Base-by-base conservation (phyloP, 2,888 invertebrate genomes). In the Tupiocoris notatus region DNA sequence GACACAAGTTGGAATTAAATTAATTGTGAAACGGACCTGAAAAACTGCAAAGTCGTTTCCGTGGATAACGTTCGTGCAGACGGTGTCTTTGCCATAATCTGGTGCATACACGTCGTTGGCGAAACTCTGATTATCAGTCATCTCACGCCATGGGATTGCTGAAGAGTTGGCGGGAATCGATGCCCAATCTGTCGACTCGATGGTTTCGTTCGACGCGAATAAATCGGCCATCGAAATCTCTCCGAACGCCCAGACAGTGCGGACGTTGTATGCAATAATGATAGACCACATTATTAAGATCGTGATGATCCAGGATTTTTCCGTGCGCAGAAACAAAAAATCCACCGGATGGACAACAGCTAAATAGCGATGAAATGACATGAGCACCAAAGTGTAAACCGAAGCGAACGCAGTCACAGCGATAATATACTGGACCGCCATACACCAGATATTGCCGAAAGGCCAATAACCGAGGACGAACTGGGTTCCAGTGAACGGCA, bases 271-370 rank as follows among this genome's bases (percentile, higher is more conserved):
- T 12, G 62, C 22, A 17, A 93, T 84, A 77, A 96, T 94, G 77
- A 94, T 86, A 70, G 90, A 87, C 96, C 96, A 96, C 67, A 91
- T 89, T 79, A 91, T 86, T 59, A 88, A 87, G 79, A 94, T 93
- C 20, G 94, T 93, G 75, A 90, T 84, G 79, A 91, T 87, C n/a
- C 95, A 93, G 83, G 95, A 94, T 78, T 87, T 87, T 82, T 93
- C 92, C 0, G 93, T 95, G 75, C 95, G 87, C 17, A 81, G 87
- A 0, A 92, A 91, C 89, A 94, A 94, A 68, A 94, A 94, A 0
- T 91, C 89, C 80, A 96, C 92, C 1, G 96, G 96, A 84, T 95
- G 94, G 0, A 96, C 96, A 1, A 97, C 96, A 23, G 96, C 96
- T 84, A 97, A 88, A 83, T 93, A 97, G 79, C 92, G 88, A 84